Evolutionary conservation across 2,888 invertebrate species (phyloP).

Genomic region (Apodemia hepburni): DNA sequence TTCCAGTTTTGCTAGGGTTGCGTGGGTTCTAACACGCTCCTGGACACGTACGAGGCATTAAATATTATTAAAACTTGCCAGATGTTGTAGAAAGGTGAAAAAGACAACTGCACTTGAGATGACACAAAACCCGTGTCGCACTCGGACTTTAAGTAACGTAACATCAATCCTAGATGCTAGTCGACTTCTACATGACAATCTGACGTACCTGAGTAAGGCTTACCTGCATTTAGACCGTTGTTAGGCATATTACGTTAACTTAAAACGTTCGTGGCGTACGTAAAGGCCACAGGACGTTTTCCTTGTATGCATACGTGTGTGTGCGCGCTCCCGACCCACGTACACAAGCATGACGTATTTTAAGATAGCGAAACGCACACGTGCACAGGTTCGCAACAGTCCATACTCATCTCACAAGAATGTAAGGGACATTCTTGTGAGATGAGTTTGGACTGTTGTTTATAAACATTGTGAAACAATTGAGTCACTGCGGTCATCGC

Average conservation of each 20-base stretch:
- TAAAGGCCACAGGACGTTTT: conserved; percentile 9
- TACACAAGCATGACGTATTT: conserved; percentile 11
- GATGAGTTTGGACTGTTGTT: too few species aligned
- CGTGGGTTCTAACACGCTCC: conserved; percentile 8
- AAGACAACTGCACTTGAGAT: conserved; percentile 11
- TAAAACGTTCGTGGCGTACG: conserved; percentile 12
- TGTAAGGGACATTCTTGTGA: too few species aligned
- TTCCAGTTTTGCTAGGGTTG: too few species aligned
- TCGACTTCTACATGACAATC: conserved; percentile 14
- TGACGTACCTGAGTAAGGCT: background rate
- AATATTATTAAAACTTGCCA: conserved; percentile 6
- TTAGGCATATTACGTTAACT: conserved; percentile 3
- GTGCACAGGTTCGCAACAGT: conserved; percentile 4
- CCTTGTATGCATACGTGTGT: conserved; percentile 14
- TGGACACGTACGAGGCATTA: conserved; percentile 10
- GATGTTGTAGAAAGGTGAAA: conserved; percentile 10
- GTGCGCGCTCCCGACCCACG: conserved; percentile 13
- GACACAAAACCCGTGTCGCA: conserved; percentile 5
- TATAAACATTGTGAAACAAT: conserved; percentile 14
- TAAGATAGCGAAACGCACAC: conserved; percentile 10
- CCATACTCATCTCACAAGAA: background rate
- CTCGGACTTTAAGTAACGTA: conserved; percentile 11
- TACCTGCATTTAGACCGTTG: background rate
- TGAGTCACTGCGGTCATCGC: conserved; percentile 15
- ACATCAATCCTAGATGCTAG: conserved; percentile 14